These are phyloP conservation scores for Neogale vison DNA, from an alignment of 2,113 vertebrate genomes.

Conservation along the genomic window DNA sequence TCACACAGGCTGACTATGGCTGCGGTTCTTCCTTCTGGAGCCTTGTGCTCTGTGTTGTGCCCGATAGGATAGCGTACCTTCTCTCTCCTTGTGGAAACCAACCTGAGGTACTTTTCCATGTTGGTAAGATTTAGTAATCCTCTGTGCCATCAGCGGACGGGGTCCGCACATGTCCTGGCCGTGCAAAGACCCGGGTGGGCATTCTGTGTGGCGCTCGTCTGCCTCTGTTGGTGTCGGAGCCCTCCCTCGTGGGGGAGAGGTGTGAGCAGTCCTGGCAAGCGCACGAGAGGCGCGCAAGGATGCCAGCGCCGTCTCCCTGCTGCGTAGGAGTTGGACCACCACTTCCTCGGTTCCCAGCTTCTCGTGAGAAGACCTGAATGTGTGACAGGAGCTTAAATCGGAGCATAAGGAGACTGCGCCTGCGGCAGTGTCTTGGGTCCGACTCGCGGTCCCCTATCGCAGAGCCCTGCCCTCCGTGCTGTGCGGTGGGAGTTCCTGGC, in stretches of 20 bases:
- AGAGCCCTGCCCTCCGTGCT: not conserved
- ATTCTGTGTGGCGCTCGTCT: not conserved
- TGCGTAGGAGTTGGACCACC: not conserved
- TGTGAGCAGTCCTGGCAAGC: not conserved
- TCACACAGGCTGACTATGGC: not conserved
- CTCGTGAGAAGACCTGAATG: not conserved
- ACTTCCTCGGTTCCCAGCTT: not conserved
- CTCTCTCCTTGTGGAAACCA: not conserved
- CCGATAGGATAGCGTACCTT: not conserved
- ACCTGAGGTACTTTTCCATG: not conserved
- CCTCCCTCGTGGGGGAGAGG: not conserved
- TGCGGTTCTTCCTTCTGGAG: not conserved
- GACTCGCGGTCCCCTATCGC: rapidly evolving
- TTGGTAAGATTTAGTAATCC: not conserved
- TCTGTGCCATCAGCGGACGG: not conserved
- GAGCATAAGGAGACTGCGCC: not conserved
- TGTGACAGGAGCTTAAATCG: not conserved
- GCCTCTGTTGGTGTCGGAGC: not conserved
- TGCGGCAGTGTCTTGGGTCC: not conserved
- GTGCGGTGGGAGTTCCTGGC: not conserved
- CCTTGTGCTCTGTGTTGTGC: not conserved
- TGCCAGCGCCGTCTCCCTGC: not conserved
- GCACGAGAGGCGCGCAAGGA: not conserved
- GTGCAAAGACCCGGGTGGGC: too few species aligned
- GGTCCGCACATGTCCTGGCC: not conserved